A percentile compares a stretch with the other conserved stretches of the same genome.
Conservation (phyloP, 2,797 vertebrate genomes). For the Anas bernieri region DNA sequence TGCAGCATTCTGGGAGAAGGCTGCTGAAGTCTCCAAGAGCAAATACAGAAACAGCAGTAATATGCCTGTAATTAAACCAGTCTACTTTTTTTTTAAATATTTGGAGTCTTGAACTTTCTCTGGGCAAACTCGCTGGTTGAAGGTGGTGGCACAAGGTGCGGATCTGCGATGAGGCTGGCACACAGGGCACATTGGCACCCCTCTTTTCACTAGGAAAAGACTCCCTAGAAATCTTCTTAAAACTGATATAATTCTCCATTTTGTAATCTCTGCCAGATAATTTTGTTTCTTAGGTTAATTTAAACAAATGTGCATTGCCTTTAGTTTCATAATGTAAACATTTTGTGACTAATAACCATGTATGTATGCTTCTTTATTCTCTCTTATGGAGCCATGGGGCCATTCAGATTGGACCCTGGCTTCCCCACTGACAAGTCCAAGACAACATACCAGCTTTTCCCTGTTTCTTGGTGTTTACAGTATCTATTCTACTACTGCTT, state of each 20-base stretch:
- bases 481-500: not conserved
- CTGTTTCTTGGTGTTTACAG: not conserved
- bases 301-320: not conserved
- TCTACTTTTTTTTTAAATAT: not conserved
- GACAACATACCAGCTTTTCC: not conserved
- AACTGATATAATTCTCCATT: not conserved
- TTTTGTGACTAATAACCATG: not conserved
- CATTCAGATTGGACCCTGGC: not conserved
- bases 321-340: not conserved
- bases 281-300: not conserved
- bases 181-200: not conserved
- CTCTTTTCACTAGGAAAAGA: not conserved
- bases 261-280: not conserved
- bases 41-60: not conserved
- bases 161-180: accelerated
- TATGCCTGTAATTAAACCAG: not conserved
- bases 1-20: not conserved
- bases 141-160: not conserved
- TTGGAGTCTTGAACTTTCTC: not conserved
- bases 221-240: not conserved
- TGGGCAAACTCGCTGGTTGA: not conserved
- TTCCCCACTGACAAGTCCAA: not conserved
- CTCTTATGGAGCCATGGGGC: not conserved
- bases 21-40: no score
- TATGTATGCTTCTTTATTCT: not conserved